Evolutionary conservation across 2,888 invertebrate genomes (phyloP).

Genomic region (Melitaea athalia): DNA sequence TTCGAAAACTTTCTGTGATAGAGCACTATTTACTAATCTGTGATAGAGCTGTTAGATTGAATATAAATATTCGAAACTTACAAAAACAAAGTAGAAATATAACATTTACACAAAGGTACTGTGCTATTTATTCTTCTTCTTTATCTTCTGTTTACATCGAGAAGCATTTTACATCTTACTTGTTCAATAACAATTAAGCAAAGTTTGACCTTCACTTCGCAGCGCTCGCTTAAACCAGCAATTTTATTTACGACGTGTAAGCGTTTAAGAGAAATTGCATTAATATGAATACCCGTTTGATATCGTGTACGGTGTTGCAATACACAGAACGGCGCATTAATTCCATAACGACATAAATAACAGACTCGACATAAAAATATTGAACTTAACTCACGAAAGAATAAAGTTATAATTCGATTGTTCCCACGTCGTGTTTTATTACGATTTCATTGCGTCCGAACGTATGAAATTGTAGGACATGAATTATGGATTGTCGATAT

Average conservation of each 20-base stretch:
- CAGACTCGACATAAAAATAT: slow-evolving; percentile 46
- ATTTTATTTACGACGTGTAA: slow-evolving; percentile 82
- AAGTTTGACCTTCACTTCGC: slow-evolving; percentile 59
- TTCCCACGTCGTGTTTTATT: slow-evolving; percentile 50
- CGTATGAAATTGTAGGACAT: slow-evolving; percentile 82
- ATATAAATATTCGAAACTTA: too few species aligned
- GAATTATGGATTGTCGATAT: slow-evolving; percentile 83
- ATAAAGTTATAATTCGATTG: slow-evolving; percentile 62
- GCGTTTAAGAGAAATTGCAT: slow-evolving; percentile 83
- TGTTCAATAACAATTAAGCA: slow-evolving; percentile 67
- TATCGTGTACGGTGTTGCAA: slow-evolving; percentile 80
- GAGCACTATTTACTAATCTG: too few species aligned
- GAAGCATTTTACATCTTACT: slow-evolving; percentile 44
- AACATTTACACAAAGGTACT: too few species aligned
- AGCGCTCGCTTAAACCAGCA: slow-evolving; percentile 68
- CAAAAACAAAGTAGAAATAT: too few species aligned
- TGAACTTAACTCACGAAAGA: slow-evolving; percentile 46
- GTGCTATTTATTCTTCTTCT: too few species aligned
- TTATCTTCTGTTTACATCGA: not conserved
- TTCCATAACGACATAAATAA: slow-evolving; percentile 52
- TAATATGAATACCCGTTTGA: slow-evolving; percentile 82
- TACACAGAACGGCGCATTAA: slow-evolving; percentile 63
- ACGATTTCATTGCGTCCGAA: slow-evolving; percentile 55
- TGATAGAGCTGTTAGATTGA: too few species aligned
- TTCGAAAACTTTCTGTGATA: too few species aligned